A percentile compares a stretch with the other conserved stretches of the same genome.
Evolutionary conservation across 2,888 invertebrate genomes (phyloP).

Genomic region (Temnothorax rugatulus): DNA sequence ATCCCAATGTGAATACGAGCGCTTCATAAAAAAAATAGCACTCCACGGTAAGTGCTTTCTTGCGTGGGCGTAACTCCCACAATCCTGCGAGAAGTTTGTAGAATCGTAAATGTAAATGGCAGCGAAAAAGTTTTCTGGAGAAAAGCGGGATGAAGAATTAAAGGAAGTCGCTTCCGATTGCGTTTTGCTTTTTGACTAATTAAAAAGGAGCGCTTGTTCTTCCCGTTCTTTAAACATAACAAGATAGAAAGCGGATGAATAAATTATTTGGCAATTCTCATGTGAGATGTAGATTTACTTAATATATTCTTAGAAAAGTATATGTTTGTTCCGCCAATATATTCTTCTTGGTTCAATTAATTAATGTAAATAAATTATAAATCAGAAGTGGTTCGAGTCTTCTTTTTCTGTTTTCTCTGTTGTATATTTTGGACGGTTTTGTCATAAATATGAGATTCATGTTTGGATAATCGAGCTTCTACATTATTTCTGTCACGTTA

Average conservation of each 20-base stretch:
- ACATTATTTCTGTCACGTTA: neutral
- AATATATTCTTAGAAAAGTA: too few relatives aligned
- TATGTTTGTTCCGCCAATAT: too few relatives aligned
- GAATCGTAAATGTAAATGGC: slow-evolving; percentile 42
- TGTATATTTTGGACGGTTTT: neutral
- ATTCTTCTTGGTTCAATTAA: neutral
- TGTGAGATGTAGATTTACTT: neutral
- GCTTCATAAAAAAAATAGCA: slow-evolving; percentile 37
- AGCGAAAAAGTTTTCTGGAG: slow-evolving; percentile 13
- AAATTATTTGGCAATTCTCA: neutral
- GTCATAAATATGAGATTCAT: neutral
- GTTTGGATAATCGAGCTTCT: neutral
- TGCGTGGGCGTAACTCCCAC: slow-evolving; percentile 6
- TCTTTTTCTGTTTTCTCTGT: neutral
- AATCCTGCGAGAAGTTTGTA: slow-evolving; percentile 29
- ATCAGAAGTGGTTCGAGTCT: neutral
- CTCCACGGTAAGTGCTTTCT: slow-evolving; percentile 47
- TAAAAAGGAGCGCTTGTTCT: neutral
- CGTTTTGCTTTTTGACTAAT: slow-evolving; percentile 10
- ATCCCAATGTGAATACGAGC: slow-evolving; percentile 30
- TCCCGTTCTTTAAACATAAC: neutral
- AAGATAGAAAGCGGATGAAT: neutral
- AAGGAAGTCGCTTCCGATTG: neutral
- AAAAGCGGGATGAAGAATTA: neutral
- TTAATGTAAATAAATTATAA: slow-evolving; percentile 10